Conservation (phyloP, 1,140 invertebrate species). For the Pteromalus puparum region DNA sequence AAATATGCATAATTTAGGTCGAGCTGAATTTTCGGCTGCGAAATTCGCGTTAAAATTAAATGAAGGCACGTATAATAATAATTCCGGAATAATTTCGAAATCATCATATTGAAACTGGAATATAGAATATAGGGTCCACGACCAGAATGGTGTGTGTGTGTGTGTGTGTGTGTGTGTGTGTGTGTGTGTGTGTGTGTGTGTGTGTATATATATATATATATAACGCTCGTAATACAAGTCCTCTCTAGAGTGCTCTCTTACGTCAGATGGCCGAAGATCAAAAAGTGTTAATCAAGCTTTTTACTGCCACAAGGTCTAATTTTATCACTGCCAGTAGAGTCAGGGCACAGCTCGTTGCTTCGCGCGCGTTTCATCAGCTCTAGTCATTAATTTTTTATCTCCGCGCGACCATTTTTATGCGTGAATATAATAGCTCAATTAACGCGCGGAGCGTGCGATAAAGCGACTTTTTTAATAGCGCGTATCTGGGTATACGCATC, state of each 20-base stretch:
- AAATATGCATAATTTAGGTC: neutral
- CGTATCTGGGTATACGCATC: neutral
- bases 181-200: too few species aligned
- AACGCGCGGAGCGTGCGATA: neutral
- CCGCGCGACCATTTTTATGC: neutral
- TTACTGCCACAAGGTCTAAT: neutral
- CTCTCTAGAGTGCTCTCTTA: neutral
- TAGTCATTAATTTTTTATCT: neutral
- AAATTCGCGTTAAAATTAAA: neutral
- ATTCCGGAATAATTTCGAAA: neutral
- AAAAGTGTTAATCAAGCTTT: constrained; percentile 18
- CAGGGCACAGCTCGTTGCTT: neutral
- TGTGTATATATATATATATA: too few species aligned
- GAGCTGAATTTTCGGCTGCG: too few species aligned
- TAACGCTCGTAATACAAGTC: neutral
- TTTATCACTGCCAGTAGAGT: neutral
- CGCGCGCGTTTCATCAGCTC: neutral
- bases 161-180: too few species aligned
- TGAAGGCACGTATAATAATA: neutral
- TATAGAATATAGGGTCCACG: too few species aligned
- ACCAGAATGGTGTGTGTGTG: too few species aligned
- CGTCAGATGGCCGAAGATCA: neutral
- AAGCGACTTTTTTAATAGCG: neutral
- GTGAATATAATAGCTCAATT: neutral
- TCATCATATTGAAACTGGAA: neutral